phyloP scores from a whole-genome alignment of 2,797 vertebrate genomes.

The Aphelocoma californica region DNA sequence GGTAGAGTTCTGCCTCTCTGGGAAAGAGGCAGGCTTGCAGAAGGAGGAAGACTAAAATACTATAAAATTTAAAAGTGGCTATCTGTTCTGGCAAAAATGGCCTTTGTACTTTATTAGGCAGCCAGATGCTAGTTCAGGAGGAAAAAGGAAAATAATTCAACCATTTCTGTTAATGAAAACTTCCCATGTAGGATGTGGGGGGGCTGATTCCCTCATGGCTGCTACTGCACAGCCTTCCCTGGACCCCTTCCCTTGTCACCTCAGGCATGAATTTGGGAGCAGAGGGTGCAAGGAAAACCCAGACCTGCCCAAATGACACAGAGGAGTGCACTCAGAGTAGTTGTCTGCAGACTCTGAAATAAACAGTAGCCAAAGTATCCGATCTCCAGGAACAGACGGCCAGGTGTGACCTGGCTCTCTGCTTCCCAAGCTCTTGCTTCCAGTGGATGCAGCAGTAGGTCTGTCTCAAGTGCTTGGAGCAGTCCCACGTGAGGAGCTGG shows the following conservation, averaged over 20 bases:
- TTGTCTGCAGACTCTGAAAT: background rate
- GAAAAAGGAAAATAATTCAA: background rate
- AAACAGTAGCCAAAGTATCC: background rate
- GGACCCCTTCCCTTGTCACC: background rate
- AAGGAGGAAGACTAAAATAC: background rate
- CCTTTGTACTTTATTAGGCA: background rate
- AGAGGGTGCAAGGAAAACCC: background rate
- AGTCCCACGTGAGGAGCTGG: background rate
- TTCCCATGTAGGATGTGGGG: background rate
- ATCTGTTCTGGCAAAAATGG: background rate
- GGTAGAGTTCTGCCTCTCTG: background rate
- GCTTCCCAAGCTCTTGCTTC: background rate
- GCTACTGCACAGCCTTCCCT: background rate
- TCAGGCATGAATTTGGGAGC: background rate
- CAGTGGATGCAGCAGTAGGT: background rate
- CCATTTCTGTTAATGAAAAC: background rate
- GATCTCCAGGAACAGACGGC: background rate
- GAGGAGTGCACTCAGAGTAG: background rate
- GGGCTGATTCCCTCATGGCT: background rate
- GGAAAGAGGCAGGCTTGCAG: background rate
- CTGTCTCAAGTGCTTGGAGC: background rate
- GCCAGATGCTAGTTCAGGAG: background rate
- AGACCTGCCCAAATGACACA: fast-evolving
- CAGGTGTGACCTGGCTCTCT: background rate
- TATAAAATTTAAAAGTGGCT: background rate